Percentiles rank a stretch among this genome's conserved stretches.
Evolutionary conservation across 1,140 invertebrate species (phyloP).

Genomic region (Drosophila baimaii): DNA sequence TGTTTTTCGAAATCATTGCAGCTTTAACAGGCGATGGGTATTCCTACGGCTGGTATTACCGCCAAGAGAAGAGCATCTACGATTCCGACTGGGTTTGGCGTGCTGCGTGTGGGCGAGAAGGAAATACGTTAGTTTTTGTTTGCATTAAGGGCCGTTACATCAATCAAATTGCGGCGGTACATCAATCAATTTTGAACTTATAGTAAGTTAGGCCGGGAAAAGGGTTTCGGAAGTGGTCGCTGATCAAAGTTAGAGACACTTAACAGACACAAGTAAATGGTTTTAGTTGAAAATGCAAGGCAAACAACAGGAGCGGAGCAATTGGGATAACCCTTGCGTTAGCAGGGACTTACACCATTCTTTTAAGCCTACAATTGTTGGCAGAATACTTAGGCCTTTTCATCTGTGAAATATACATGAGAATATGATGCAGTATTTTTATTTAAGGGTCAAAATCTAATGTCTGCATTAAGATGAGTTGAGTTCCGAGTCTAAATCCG

Average conservation of each 20-base stretch:
- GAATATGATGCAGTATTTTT: constrained; percentile 25
- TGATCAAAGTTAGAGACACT: constrained; percentile 19
- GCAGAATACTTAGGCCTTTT: constrained; percentile 53
- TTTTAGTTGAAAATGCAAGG: constrained; percentile 1
- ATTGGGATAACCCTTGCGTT: constrained; percentile 7
- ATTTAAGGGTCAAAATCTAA: constrained; percentile 1
- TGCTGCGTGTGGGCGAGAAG: constrained; percentile 37
- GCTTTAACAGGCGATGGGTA: constrained; percentile 13
- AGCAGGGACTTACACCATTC: constrained; percentile 56
- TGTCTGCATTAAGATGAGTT: background rate
- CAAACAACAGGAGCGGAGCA: constrained; percentile 11
- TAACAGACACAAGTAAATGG: background rate
- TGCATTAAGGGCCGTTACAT: background rate
- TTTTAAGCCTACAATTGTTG: constrained; percentile 22
- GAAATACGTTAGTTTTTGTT: constrained; percentile 12
- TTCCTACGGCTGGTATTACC: constrained; percentile 16
- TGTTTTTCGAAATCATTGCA: constrained; percentile 56
- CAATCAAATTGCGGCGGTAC: constrained; percentile 1
- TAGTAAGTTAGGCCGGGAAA: constrained; percentile 2
- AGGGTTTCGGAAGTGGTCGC: constrained; percentile 13
- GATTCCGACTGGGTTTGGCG: constrained; percentile 57
- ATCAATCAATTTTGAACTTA: background rate
- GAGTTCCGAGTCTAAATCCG: background rate
- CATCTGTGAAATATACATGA: constrained; percentile 71
- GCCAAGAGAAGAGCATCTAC: constrained; percentile 39